Evolutionary conservation across 2,888 invertebrate genomes (phyloP).

Genomic region (Tipula confusa): DNA sequence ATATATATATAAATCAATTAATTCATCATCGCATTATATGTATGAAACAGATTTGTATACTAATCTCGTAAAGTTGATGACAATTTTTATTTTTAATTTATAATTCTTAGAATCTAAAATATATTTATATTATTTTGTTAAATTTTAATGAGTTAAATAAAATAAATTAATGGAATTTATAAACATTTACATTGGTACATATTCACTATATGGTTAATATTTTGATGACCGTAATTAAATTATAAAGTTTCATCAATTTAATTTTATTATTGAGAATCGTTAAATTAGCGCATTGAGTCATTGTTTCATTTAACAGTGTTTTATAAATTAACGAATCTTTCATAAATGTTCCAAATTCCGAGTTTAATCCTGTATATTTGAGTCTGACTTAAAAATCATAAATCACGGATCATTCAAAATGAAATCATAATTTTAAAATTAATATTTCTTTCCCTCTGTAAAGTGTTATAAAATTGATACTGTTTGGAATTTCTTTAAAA

Average conservation of each 20-base stretch:
- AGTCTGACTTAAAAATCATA: too few species aligned
- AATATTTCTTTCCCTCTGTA: not conserved
- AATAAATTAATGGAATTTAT: not conserved
- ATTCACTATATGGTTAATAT: not conserved
- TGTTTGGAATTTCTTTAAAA: not conserved
- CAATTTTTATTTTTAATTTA: not conserved
- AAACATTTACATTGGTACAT: not conserved
- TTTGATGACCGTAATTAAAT: not conserved
- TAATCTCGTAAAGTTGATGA: not conserved
- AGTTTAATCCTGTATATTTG: too few species aligned
- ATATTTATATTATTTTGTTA: not conserved
- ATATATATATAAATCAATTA: not conserved
- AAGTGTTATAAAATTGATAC: not conserved
- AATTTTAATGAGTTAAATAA: slow-evolving; percentile 3
- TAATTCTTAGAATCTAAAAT: not conserved
- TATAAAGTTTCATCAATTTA: not conserved
- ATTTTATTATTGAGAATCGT: not conserved
- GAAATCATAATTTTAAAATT: too few species aligned
- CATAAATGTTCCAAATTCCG: too few species aligned
- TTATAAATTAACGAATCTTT: too few species aligned
- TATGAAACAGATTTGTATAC: not conserved
- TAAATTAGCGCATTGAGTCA: not conserved
- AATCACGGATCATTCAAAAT: too few species aligned
- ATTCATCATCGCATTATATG: not conserved
- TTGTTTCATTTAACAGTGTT: too few species aligned